Conservation (phyloP, 2,888 invertebrate species). For the Machimus rusticus region DNA sequence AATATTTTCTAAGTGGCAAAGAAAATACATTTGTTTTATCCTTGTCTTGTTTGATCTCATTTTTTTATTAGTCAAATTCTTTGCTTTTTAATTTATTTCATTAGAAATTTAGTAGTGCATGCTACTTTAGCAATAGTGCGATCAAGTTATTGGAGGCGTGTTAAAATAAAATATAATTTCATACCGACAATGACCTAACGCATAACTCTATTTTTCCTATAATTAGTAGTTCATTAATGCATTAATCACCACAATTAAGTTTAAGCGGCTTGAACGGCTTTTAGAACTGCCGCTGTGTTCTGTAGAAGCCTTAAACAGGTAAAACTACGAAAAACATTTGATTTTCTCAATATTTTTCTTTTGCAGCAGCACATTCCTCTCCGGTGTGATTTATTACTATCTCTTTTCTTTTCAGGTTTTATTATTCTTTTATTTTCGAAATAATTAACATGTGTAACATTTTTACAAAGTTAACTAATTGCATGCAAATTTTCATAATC, state of each 20-base stretch:
- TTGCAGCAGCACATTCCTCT: constrained; percentile 19
- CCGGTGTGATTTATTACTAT: constrained; percentile 9
- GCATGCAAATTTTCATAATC: not conserved
- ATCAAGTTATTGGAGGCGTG: not conserved
- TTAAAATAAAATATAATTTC: not conserved
- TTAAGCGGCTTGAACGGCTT: constrained; percentile 1
- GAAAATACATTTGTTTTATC: not conserved
- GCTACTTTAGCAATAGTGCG: not conserved
- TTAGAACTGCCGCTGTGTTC: not conserved
- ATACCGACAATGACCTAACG: not conserved
- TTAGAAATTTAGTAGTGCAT: not conserved
- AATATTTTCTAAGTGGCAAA: constrained; percentile 47
- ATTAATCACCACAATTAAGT: not conserved
- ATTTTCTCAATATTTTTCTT: constrained; percentile 23
- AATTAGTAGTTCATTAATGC: not conserved
- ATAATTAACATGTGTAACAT: constrained; percentile 3
- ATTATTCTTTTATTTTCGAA: not conserved
- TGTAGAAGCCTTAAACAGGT: constrained; percentile 2
- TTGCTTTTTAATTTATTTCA: not conserved
- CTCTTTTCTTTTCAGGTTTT: constrained; percentile 36
- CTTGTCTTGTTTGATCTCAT: not conserved
- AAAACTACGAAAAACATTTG: constrained; percentile 4
- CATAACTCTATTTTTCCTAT: not conserved
- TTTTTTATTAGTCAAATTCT: not conserved
- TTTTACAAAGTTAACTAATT: constrained; percentile 18